Conservation (phyloP, 1,140 invertebrate species). For the Dendrolimus kikuchii region DNA sequence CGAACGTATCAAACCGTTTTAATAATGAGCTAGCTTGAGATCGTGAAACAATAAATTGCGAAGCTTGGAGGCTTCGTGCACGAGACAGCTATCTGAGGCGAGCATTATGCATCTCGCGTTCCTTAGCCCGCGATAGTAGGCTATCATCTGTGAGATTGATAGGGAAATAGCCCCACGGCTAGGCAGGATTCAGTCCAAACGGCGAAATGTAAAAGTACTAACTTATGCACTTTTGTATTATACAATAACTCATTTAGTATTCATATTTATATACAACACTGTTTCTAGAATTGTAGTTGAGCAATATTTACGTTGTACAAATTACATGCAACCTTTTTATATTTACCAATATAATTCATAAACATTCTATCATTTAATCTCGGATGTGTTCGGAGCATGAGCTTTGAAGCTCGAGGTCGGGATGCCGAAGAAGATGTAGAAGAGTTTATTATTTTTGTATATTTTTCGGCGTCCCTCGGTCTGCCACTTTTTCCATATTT, state of each 20-base stretch:
- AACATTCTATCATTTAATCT: too few species aligned
- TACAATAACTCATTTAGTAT: conserved; percentile 38
- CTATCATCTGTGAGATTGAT: conserved; percentile 69
- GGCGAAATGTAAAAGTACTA: conserved; percentile 37
- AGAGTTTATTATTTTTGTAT: too few species aligned
- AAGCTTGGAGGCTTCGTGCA: conserved; percentile 68
- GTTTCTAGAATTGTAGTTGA: background rate
- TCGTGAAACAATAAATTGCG: conserved; percentile 72
- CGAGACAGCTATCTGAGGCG: conserved; percentile 63
- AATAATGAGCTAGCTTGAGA: conserved; percentile 66
- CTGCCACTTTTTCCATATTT: too few species aligned
- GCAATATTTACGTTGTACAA: background rate
- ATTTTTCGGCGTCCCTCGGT: too few species aligned
- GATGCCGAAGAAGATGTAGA: too few species aligned
- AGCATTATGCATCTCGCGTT: conserved; percentile 64
- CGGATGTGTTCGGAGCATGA: too few species aligned
- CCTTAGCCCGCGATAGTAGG: conserved; percentile 41
- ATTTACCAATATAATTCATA: background rate
- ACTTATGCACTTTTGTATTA: conserved; percentile 29
- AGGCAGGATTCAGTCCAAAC: conserved; percentile 38
- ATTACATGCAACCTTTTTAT: background rate
- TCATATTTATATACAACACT: conserved; percentile 3
- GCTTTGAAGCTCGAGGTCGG: too few species aligned
- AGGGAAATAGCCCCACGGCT: conserved; percentile 63
- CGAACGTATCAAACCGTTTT: conserved; percentile 67